Evolutionary conservation across 1,140 invertebrate genomes (phyloP).

Genomic region (Ridgeia piscesae): DNA sequence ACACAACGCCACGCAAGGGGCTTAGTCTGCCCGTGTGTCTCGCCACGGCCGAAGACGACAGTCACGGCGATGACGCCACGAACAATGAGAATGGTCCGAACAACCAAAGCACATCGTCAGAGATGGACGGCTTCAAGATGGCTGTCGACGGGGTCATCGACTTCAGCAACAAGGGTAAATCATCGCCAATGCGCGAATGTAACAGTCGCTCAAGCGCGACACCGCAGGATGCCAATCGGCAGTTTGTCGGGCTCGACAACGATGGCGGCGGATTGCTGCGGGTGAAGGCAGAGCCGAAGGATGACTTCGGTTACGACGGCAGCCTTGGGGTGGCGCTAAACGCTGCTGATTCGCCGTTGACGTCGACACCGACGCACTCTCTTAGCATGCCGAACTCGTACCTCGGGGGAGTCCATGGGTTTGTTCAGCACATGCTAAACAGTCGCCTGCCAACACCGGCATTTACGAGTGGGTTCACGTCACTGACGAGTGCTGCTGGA

Average conservation of each 20-base stretch:
- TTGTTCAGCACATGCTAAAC: conserved; percentile 15
- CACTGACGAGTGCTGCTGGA: not conserved
- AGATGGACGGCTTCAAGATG: not conserved
- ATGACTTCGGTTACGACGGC: not conserved
- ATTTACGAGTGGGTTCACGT: not conserved
- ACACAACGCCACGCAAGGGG: not conserved
- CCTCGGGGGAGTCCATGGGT: not conserved
- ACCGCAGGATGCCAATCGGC: no score
- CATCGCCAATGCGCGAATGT: not conserved
- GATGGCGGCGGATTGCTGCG: not conserved
- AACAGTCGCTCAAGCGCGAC: not conserved
- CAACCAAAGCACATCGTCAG: not conserved
- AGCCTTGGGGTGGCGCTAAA: not conserved
- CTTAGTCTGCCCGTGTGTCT: conserved; percentile 8
- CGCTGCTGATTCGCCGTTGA: not conserved
- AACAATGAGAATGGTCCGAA: not conserved
- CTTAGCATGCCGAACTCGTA: not conserved
- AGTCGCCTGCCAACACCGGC: conserved; percentile 2
- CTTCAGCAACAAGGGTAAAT: not conserved
- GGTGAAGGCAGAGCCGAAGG: not conserved
- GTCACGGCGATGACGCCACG: not conserved
- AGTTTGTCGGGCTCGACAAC: not conserved
- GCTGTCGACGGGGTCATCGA: not conserved
- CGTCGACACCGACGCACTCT: not conserved
- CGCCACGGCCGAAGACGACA: not conserved